Base-by-base conservation (phyloP, 2,113 vertebrate species). In the Chauna torquata region DNA sequence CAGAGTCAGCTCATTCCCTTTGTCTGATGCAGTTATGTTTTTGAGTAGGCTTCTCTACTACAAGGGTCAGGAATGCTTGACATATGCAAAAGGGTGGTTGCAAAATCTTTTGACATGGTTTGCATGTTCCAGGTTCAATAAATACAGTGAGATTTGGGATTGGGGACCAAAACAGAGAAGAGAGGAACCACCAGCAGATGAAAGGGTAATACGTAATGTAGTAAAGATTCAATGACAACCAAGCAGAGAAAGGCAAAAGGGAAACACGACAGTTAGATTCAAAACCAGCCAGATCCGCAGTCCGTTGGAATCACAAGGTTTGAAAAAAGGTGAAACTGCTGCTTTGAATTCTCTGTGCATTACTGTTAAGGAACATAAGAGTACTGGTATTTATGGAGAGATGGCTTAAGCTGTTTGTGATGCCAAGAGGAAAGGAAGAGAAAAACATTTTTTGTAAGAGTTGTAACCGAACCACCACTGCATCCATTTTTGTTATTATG, bases 131-230 rank as follows among this genome's bases (percentile, higher is more conserved):
- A 16, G 50, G n/a, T 40, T 76, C 44, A 20, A 17, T 74, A 44
- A 87, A 58, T 47, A 4, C 47, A 32, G 27, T 50, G 13, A 28
- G 42, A 19, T 45, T 12, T 54, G 38, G 11, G 12, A 11, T 65
- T 64, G 25, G 42, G 47, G 36, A 8, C 49, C 34, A 58, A 80
- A 85, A 55, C 55, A 42, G 25, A 78, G 38, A 50, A 44, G 58
- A 74, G 30, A 54, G 38, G 8, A 88, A 12, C 42, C 83, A 47
- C 23, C 52, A 30, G 23, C n/a, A 70, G 19, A 65, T 40, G 12
- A 62, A 8, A 5, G 11, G 2, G 8, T 57, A 57, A 49, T 12
- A 3, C 2, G 2, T 6, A 28, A 42, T 5, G 2, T 22, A 18
- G 34, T 72, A 44, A 90, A 57, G 16, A 15, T 30, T 47, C 25